Base-by-base conservation (phyloP, 2,113 vertebrate species). In the Lontra canadensis region DNA sequence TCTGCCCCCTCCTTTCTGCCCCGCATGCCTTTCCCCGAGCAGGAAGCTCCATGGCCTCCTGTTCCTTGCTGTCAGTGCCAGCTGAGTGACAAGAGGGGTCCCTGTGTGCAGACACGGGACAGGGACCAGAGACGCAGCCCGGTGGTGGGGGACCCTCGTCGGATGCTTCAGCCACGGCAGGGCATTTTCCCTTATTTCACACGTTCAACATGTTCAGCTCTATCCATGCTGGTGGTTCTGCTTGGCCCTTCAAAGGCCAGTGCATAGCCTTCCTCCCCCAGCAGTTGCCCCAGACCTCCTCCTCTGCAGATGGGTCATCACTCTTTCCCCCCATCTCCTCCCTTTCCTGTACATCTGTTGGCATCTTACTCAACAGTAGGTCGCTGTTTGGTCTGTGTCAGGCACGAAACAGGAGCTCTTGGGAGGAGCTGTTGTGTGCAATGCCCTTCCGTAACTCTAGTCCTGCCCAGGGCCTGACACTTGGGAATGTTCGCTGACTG, bases 121-220 rank as follows among this genome's bases (percentile, higher is more conserved):
- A 23, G 73, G 23, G 34, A 15, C 63, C 36, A 29, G 31, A 80
- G 14, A 76, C 2, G 0, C 20, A 69, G 23, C 17, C 31, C 29
- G 42, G 61, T 31, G 49, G 15, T 3, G 26, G 25, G 57, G 47
- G 9, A 4, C 1, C 7, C 7, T 47, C 18, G 36, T 49, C 0
- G 0, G 29, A 9, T 23, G 17, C 49, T 44, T 55, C 1, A 4
- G 15, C 14, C 36, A 29, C 1, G 47, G 39, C 26, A 3, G 0
- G 26, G 10, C 9, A 23, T 20, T 31, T 26, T 63, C 61, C 26
- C 26, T 31, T 31, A 31, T 29, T 21, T 55, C 2, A 13, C 8
- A 3, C 13, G 1, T 12, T 71, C 23, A 23, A 14, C 5, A 2
- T 9, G 11, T 17, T 15, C 21, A 34, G 3, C 13, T 96, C 63